Conservation (phyloP, 2,797 vertebrate genomes). For the Parotocinclus haroldoi region DNA sequence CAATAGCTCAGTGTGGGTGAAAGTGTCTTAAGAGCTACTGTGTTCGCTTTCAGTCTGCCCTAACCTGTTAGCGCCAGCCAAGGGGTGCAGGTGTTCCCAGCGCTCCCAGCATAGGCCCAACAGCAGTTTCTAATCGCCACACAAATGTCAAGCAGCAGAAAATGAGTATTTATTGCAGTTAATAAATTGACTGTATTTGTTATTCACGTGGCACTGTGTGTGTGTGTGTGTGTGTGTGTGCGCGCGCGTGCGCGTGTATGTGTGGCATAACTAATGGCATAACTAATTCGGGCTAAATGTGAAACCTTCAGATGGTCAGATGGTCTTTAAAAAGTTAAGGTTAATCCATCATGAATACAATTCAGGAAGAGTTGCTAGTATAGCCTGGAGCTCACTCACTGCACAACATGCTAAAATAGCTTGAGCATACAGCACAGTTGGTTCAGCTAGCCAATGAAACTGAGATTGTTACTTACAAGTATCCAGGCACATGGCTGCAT, state of each 20-base stretch:
- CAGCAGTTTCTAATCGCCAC: conserved; percentile 84
- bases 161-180: conserved; percentile 82
- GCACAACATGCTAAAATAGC: conserved; percentile 73
- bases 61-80: conserved; percentile 84
- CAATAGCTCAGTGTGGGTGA: conserved; percentile 84
- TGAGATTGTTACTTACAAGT: conserved; percentile 49
- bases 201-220: conserved; percentile 71
- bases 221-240: conserved; percentile 34
- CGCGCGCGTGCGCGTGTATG: conserved; percentile 48
- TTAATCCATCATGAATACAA: conserved; percentile 66
- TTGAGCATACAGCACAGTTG: conserved; percentile 64
- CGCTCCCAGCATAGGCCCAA: conserved; percentile 74
- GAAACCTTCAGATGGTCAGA: conserved; percentile 75
- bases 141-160: conserved; percentile 83
- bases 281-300: conserved; percentile 63
- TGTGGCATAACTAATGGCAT: too few species aligned
- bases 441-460: conserved; percentile 62
- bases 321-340: conserved; percentile 81
- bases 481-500: conserved; percentile 45
- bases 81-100: conserved; percentile 71
- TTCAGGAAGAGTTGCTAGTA: conserved; percentile 72
- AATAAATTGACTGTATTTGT: conserved; percentile 87
- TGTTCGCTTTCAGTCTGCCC: conserved; percentile 81
- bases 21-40: conserved; percentile 91
- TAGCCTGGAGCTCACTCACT: conserved; percentile 66